phyloP scores from a whole-genome alignment of 2,888 invertebrate species.

The Resseliella maxima region DNA sequence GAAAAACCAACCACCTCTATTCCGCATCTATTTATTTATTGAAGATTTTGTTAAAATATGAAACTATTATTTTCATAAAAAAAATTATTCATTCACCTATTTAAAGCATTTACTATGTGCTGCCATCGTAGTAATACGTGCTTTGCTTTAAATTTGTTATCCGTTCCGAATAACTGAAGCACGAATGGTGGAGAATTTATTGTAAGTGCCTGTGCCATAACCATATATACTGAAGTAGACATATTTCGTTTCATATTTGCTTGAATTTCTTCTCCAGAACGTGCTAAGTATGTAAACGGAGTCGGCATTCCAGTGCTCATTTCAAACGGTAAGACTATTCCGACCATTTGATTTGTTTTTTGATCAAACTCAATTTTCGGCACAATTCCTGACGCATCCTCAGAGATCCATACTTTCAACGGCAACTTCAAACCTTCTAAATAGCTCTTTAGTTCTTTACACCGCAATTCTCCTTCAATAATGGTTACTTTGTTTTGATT shows the following conservation, averaged over 20 bases:
- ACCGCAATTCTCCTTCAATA: conserved; percentile 9
- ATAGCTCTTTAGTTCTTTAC: not conserved
- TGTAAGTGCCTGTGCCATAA: not conserved
- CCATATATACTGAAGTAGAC: not conserved
- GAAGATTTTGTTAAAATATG: not conserved
- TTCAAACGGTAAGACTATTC: not conserved
- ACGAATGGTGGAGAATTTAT: not conserved
- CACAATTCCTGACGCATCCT: not conserved
- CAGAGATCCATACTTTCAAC: not conserved
- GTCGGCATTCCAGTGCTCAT: not conserved
- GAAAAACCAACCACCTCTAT: not conserved
- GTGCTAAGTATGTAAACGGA: not conserved
- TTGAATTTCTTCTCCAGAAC: not conserved
- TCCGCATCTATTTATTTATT: not conserved
- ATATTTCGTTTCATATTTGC: not conserved
- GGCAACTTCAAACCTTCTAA: not conserved
- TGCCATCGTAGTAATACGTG: not conserved
- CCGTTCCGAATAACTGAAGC: not conserved
- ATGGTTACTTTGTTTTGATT: not conserved
- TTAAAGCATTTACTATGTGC: not conserved
- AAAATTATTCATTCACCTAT: conserved; percentile 10
- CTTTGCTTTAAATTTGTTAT: not conserved
- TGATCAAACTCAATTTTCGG: not conserved
- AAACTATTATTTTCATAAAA: too few species aligned
- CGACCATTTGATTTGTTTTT: not conserved